Percentiles rank a stretch among this genome's conserved stretches.
Conservation (phyloP, 2,888 invertebrate genomes). For the Boloria selene region DNA sequence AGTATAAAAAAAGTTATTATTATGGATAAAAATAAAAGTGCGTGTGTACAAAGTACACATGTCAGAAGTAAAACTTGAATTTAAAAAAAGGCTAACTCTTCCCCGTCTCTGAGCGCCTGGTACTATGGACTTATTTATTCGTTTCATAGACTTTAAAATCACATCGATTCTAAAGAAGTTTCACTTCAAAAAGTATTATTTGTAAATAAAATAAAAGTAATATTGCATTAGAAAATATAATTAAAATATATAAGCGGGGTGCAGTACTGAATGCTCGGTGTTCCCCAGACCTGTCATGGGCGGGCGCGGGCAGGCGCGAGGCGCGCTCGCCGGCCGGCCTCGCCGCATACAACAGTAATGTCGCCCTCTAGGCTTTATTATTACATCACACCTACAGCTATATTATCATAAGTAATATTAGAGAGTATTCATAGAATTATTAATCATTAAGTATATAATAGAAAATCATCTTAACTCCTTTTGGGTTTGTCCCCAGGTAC, state of each 20-base stretch:
- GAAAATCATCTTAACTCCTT: too few species aligned
- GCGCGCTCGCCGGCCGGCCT: constrained; percentile 71
- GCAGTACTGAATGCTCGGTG: constrained; percentile 42
- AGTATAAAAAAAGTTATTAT: neutral
- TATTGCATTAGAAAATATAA: neutral
- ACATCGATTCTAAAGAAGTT: too few species aligned
- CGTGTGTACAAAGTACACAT: too few species aligned
- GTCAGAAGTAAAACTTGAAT: too few species aligned
- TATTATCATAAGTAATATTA: neutral
- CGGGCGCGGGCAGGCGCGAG: constrained; percentile 71
- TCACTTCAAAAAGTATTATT: neutral
- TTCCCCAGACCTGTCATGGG: constrained; percentile 78
- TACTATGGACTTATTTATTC: too few species aligned
- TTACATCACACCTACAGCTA: constrained; percentile 10
- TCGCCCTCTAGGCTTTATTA: constrained; percentile 31
- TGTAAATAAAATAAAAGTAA: constrained; percentile 6
- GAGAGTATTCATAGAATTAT: too few species aligned
- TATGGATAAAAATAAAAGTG: too few species aligned
- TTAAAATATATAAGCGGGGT: constrained; percentile 1
- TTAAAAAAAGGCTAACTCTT: too few species aligned
- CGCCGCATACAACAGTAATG: constrained; percentile 71
- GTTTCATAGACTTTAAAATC: too few species aligned
- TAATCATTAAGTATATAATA: too few species aligned
- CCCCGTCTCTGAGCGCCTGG: too few species aligned
- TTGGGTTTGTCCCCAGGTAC: too few species aligned